Conservation (phyloP, 2,113 vertebrate genomes). For the western clawed frog (Xenopus tropicalis) region UCB_Xtro_10.0 CM004449.2:67249001-67249500, state of each 20-base stretch:
- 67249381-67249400: neutral
- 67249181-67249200: neutral
- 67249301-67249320: conserved; percentile 5
- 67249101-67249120: neutral
- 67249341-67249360: neutral
- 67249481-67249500: no score
- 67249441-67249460: no score
- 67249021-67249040: no score
- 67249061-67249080: no score
- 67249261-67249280: neutral
- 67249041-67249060: no score
- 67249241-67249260: conserved; percentile 9
- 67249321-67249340: neutral
- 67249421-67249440: neutral
- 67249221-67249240: conserved; percentile 4
- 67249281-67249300: conserved; percentile 16
- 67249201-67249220: conserved; percentile 23
- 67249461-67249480: no score
- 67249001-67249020: no score
- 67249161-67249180: conserved; percentile 1
- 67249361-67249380: neutral
- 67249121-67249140: neutral
- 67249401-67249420: neutral
- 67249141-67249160: neutral
- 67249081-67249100: no score